Evolutionary conservation across 2,797 vertebrate species (phyloP).

Genomic region (Cyclopterus lumpus): DNA sequence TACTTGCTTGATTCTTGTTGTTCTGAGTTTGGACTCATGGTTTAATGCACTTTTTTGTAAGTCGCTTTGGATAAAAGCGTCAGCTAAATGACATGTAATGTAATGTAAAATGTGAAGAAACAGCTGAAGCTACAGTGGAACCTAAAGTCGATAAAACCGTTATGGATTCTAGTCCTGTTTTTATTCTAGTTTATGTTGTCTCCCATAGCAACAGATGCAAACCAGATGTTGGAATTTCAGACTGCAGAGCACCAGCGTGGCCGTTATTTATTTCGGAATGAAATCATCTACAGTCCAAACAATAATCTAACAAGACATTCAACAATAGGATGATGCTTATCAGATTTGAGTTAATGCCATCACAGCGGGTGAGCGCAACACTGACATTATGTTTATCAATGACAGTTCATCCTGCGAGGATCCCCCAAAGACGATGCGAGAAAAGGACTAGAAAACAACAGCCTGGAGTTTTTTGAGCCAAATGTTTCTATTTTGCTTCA

Average conservation of each 20-base stretch:
- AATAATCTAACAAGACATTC: constrained; percentile 1
- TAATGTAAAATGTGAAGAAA: constrained; percentile 1
- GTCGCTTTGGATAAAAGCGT: too few relatives aligned
- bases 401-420: not conserved
- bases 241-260: not conserved
- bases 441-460: not conserved
- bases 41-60: too few relatives aligned
- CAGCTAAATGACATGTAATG: too few relatives aligned
- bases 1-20: too few relatives aligned
- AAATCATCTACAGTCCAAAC: constrained; percentile 1
- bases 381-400: not conserved
- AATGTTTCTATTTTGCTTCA: constrained; percentile 6
- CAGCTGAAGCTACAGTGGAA: constrained; percentile 3
- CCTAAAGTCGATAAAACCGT: constrained; percentile 15
- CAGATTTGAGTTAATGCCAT: not conserved
- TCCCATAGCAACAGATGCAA: constrained; percentile 30
- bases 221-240: constrained; percentile 45
- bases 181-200: constrained; percentile 13
- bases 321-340: not conserved
- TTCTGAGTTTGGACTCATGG: too few relatives aligned
- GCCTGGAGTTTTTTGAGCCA: not conserved
- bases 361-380: not conserved
- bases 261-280: constrained; percentile 10
- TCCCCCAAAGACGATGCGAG: not conserved
- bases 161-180: constrained; percentile 32